Base-by-base conservation (phyloP, 2,888 invertebrate species). In the Thecocarcelia acutangulata region DNA sequence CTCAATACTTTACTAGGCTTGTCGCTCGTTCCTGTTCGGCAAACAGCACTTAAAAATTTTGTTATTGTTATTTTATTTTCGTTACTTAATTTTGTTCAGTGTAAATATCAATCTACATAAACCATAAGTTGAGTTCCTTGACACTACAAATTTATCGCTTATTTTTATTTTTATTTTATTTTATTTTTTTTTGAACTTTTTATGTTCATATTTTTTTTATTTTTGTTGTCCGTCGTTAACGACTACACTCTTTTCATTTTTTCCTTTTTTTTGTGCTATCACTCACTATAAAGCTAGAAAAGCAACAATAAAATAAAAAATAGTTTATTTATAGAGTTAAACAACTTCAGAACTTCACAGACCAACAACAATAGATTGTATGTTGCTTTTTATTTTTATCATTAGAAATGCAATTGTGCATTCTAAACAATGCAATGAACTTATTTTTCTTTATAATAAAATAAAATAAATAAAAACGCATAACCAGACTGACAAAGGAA, bases 391-490 rank as follows among this genome's bases (percentile, higher is more conserved):
- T 61, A 66, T 70, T 69, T 61, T 58, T 52, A 40, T 61, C 61
- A 72, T 66, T 64, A 59, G 78, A 82, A 73, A 24, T 70, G 63
- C 59, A 74, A 81, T 73, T 75, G 74, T 74, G 56, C 72, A 82
- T 78, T 82, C 82, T 78, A 46, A 75, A 61, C 63, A 78, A 82
- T 75, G 40, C 82, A 82, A 70, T 82, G 82, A 82, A 82, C 82
- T 75, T 69, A 24, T 73, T 75, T 56, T 33, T 40, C 2, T 2
- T 15, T 46, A 33, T 1, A 33, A 33, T 8, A 33, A 9, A 33
- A 33, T 1, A 6, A 33, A 33, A 33, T 33, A 33, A 33, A 33
- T 33, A 33, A 33, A 33, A 33, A 33, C 33, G 1, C 33, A 28
- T 28, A 33, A 46, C n/a, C 17, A 15, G 33, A 33, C 33, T 33